Percentiles rank a stretch among this genome's conserved stretches.
Conservation (phyloP, 2,113 vertebrate genomes). For the Maylandia zebra region DNA sequence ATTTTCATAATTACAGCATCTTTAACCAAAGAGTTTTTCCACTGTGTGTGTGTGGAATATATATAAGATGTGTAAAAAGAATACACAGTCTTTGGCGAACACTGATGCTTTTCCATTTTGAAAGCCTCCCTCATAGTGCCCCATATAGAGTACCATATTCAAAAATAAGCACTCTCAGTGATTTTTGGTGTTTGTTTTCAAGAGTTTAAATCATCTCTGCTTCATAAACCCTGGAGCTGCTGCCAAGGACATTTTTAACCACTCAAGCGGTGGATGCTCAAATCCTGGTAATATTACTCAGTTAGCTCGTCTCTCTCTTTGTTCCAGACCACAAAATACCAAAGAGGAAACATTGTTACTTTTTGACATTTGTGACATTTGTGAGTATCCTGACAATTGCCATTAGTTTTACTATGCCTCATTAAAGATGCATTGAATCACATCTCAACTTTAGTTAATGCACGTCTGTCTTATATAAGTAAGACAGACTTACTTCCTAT, state of each 20-base stretch:
- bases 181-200: neutral
- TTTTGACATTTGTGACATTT: neutral
- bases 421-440: neutral
- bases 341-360: neutral
- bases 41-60: neutral
- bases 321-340: neutral
- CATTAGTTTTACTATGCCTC: neutral
- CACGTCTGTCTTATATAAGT: accelerated
- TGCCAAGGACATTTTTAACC: neutral
- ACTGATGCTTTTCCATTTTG: neutral
- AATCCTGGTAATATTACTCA: neutral
- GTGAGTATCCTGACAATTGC: neutral
- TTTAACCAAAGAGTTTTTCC: neutral
- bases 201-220: neutral
- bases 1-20: neutral
- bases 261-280: neutral
- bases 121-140: neutral
- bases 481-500: neutral
- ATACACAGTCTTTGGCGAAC: neutral
- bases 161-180: neutral
- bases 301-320: neutral
- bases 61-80: neutral
- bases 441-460: neutral
- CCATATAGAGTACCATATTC: neutral
- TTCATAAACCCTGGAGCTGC: neutral